Base-by-base conservation (phyloP, 2,113 vertebrate species). In the Aythya baeri region DNA sequence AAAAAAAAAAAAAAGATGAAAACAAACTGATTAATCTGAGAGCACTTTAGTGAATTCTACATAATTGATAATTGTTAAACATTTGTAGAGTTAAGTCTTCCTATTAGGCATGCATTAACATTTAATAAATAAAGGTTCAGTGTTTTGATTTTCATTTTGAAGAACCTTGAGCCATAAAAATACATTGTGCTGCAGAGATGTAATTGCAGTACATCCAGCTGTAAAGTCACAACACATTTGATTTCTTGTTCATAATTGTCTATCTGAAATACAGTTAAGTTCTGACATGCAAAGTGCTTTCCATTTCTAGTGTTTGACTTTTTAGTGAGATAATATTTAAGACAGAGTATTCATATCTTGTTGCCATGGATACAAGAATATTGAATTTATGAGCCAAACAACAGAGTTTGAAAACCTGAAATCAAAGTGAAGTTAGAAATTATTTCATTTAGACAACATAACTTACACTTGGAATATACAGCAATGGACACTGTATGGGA, bases 121-220 rank as follows among this genome's bases (percentile, higher is more conserved):
- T 94, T 96, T 92, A 94, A 94, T 93, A 95, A 96, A 89, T 91
- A 94, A 94, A 82, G 44, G 87, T 82, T 62, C n/a, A 79, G 74
- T 7, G 58, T 52, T 83, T 89, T 46, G 46, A 29, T 88, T 95
- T 94, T 81, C n/a, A 50, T 84, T 90, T 94, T 79, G 32, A 92
- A 88, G 55, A 94, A 92, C 43, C 32, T 61, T 88, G 49, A 91
- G 34, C 41, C 71, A 83, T 46, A 85, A 72, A 87, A 91, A 29
- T 63, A 74, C 27, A 67, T 67, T 74, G 46, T 70, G 50, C 87
- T 91, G 46, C 36, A 90, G 44, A 95, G 15, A 36, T 58, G 31
- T 74, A 92, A 95, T 91, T 92, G 76, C 13, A 88, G 36, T 70
- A 73, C 73, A 70, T 78, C 27, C n/a, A 93, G 18, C 21, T 91